These are phyloP conservation scores for Zoanthus sociatus DNA, from an alignment of 92 coral and sea anemone species.

Conservation along the genomic window DNA sequence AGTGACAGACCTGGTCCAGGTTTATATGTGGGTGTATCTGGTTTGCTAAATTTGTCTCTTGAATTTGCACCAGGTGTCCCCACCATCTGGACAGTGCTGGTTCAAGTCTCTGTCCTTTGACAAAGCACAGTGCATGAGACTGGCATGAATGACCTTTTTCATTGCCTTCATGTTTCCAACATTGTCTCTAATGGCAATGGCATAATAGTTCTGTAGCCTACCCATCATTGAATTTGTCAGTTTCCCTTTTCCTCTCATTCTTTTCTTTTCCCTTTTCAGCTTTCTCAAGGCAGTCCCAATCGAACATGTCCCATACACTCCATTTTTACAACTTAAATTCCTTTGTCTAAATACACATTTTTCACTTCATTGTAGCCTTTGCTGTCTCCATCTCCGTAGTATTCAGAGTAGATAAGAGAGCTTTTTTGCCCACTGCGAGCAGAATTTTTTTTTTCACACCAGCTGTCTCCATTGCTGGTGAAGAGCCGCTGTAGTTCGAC, in stretches of 20 bases:
- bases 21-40: constrained; percentile 21
- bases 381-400: constrained; percentile 52
- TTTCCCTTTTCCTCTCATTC: constrained; percentile 59
- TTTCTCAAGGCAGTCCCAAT: constrained; percentile 62
- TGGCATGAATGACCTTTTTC: constrained; percentile 53
- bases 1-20: constrained; percentile 61
- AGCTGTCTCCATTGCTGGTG: constrained; percentile 47
- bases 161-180: constrained; percentile 41
- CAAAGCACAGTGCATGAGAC: constrained; percentile 50
- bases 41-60: constrained; percentile 9
- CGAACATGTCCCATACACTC: constrained; percentile 63
- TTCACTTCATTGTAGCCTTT: constrained; percentile 45
- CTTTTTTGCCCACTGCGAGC: background rate
- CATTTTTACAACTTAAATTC: constrained; percentile 37
- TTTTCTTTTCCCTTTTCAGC: constrained; percentile 48
- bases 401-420: background rate
- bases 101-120: constrained; percentile 5
- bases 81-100: constrained; percentile 2
- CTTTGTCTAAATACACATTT: constrained; percentile 18
- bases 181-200: constrained; percentile 52
- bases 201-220: constrained; percentile 15
- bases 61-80: constrained; percentile 53
- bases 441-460: constrained; percentile 19
- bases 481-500: constrained; percentile 24
- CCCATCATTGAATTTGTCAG: constrained; percentile 56